Conservation (phyloP, 2,797 vertebrate species). For the Sebastes hopkinsi region DNA sequence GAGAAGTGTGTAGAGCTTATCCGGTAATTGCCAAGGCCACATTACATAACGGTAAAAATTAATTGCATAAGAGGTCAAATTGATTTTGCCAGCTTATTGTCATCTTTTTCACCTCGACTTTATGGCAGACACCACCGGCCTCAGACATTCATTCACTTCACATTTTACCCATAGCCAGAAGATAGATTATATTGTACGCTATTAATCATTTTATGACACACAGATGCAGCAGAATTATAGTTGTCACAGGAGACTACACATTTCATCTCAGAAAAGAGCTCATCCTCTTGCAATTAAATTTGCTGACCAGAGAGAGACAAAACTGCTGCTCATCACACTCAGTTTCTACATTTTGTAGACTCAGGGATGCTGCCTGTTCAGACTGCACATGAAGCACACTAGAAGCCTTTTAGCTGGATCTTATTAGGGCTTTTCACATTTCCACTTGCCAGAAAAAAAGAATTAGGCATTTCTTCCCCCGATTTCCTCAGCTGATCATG, state of each 20-base stretch:
- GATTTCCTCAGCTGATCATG: slow-evolving; percentile 50
- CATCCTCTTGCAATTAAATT: slow-evolving; percentile 14
- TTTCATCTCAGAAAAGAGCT: slow-evolving; percentile 20
- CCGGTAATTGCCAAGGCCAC: slow-evolving; percentile 20
- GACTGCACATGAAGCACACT: background rate
- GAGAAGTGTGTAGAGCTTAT: background rate
- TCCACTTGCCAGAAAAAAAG: slow-evolving; percentile 38
- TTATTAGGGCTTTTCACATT: slow-evolving; percentile 45
- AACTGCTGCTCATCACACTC: slow-evolving; percentile 5
- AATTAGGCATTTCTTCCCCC: slow-evolving; percentile 25
- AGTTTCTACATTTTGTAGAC: background rate
- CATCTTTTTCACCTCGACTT: slow-evolving; percentile 28
- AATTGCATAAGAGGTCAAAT: slow-evolving; percentile 55
- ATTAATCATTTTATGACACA: slow-evolving; percentile 37
- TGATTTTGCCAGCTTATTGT: slow-evolving; percentile 33
- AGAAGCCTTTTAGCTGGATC: slow-evolving; percentile 38
- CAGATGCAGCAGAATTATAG: slow-evolving; percentile 8
- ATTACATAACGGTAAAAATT: slow-evolving; percentile 44
- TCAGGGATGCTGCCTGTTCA: slow-evolving; percentile 2
- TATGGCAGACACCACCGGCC: slow-evolving; percentile 7
- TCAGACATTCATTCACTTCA: background rate
- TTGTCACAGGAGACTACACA: slow-evolving; percentile 7
- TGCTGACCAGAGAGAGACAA: slow-evolving; percentile 18
- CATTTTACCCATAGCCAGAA: background rate
- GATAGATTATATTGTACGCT: background rate